Evolutionary conservation across 2,113 vertebrate genomes (phyloP), one percentile per base, ranked within the genome.

Genomic region (Pygoscelis adeliae): DNA sequence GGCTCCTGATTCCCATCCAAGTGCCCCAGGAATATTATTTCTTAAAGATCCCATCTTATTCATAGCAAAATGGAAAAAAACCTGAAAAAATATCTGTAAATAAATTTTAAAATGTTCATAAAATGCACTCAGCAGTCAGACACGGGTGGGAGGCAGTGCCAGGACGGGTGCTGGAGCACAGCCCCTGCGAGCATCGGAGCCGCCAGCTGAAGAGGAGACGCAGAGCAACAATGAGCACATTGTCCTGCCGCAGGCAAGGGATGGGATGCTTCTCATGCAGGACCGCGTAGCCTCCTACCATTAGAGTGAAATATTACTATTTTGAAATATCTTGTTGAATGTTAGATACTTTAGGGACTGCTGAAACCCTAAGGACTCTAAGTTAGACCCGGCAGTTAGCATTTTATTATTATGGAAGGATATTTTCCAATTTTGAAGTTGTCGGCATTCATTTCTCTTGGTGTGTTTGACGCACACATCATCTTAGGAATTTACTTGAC

Each of bases 371-470:
- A 2, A 49, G 85, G 62, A 38, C 13, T 25, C 50, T 3, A 6
- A 6, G 73, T n/a, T 38, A 66, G 83, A 40, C 49, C 30, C 0
- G 0, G 40, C 78, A 66, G 65, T 7, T 3, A 25, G 25, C 5
- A 10, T 21, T 90, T 77, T 90, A 47, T 66, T 78, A 11, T 63
- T 74, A 59, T 26, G 70, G 82, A 79, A 74, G 83, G 86, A 58
- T 53, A 62, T 93, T 96, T 88, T 78, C 83, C 85, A 23, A 1
- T 11, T 22, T 7, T 61, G 79, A 66, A 16, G 83, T 38, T 95
- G 83, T 93, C 93, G 86, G 76, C 21, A 10, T 34, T 77, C 53
- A 44, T 93, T 96, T 76, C 85, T 92, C 40, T 36, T 22, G 9
- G 15, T 0, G 19, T 23, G 42, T 53, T 66, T 92, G 95, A 95